A percentile compares a stretch with the other conserved stretches of the same genome.
Evolutionary conservation across 2,113 vertebrate genomes (phyloP).

Genomic region (Setophaga coronata): DNA sequence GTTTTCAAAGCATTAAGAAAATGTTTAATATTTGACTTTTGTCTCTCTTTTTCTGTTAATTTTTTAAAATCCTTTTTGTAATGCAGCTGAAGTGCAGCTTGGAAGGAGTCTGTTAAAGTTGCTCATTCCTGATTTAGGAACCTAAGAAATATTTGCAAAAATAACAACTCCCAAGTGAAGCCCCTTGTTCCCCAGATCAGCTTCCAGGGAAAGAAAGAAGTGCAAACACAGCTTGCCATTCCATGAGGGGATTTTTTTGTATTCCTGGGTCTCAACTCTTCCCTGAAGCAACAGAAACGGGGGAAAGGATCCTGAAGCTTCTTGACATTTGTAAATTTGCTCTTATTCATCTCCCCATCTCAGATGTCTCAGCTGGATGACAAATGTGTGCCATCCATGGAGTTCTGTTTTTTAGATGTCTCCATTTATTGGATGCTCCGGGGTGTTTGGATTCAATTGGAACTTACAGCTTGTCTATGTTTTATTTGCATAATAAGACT

Average conservation of each 20-base stretch:
- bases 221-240: slow-evolving; percentile 8
- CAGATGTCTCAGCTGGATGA: slow-evolving; percentile 62
- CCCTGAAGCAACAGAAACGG: slow-evolving; percentile 34
- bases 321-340: slow-evolving; percentile 44
- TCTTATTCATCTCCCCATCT: slow-evolving; percentile 39
- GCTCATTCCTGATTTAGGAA: not conserved
- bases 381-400: slow-evolving; percentile 41
- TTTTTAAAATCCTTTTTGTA: not conserved
- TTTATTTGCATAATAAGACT: slow-evolving; percentile 80
- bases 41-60: not conserved
- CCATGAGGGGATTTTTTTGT: not conserved
- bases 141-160: not conserved
- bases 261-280: not conserved
- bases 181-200: not conserved
- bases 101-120: not conserved
- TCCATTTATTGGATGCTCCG: slow-evolving; percentile 63
- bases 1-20: not conserved
- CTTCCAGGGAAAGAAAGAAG: not conserved
- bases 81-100: not conserved
- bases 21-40: not conserved
- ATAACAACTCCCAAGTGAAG: not conserved
- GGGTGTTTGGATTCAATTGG: slow-evolving; percentile 70
- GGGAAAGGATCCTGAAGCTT: slow-evolving; percentile 13
- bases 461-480: slow-evolving; percentile 73
- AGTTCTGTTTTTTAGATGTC: slow-evolving; percentile 47